Evolutionary conservation across 2,888 invertebrate species (phyloP).

Genomic region (Apamea epomidion): DNA sequence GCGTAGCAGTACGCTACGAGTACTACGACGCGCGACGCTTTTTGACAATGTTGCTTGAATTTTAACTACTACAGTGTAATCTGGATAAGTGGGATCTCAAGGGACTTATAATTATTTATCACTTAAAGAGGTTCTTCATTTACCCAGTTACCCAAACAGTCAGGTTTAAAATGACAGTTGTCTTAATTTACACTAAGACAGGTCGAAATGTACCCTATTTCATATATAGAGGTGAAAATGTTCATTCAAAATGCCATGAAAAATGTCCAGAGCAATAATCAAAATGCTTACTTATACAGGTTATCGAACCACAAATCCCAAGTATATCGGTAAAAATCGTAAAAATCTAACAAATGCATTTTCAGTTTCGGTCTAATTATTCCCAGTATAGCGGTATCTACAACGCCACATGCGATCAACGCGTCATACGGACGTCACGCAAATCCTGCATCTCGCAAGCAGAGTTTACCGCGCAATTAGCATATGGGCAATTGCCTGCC

Average conservation of each 20-base stretch:
- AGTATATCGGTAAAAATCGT: neutral
- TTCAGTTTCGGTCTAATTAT: too few relatives aligned
- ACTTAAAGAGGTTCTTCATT: neutral
- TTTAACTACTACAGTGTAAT: neutral
- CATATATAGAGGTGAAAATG: neutral
- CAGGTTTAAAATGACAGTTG: neutral
- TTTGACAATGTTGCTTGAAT: neutral
- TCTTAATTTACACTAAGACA: neutral
- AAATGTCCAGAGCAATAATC: neutral
- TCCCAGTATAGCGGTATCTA: too few relatives aligned
- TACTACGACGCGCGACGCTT: neutral
- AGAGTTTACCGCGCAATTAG: too few relatives aligned
- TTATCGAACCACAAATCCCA: too few relatives aligned
- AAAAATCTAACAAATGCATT: too few relatives aligned
- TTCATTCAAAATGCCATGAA: neutral
- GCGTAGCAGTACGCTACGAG: slow-evolving; percentile 14
- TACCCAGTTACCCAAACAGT: neutral
- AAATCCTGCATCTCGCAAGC: too few relatives aligned
- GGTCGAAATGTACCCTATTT: neutral
- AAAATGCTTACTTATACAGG: neutral
- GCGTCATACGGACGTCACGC: too few relatives aligned
- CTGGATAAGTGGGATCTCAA: neutral
- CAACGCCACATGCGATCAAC: too few relatives aligned
- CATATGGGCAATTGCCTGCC: too few relatives aligned
- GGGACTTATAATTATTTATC: neutral